Evolutionary conservation across 2,797 vertebrate species (phyloP), one percentile per base, ranked within the genome.

Genomic region (Alcedo quadribrachys): DNA sequence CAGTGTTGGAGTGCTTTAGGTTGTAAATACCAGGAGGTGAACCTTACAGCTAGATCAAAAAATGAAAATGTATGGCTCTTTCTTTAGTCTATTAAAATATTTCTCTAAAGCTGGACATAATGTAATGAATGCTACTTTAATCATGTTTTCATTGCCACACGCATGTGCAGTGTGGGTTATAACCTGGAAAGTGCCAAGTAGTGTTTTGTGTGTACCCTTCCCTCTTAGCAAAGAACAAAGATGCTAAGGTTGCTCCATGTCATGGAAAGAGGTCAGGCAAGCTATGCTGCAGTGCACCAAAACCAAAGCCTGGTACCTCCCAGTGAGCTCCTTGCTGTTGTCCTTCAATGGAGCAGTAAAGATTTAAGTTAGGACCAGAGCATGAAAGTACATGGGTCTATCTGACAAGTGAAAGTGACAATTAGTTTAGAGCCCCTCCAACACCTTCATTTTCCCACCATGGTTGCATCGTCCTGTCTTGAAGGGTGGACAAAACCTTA

Each of bases 21-120:
- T 82, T 94, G 84, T 90, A 95, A 96, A 87, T 93, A 94, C 68
- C 63, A 82, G 10, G 8, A 92, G 86, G 62, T 83, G 60, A 94
- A 89, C 69, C 86, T 89, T 96, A 85, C 20, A n/a, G 85, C 45
- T 63, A 66, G 92, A 83, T 35, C 8, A 85, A 71, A 55, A 55
- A n/a, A 62, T n/a, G 16, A 86, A 92, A 89, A 92, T 46, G 69
- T 48, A 84, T 84, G 43, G 48, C 35, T 67, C 48, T 75, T 53
- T 67, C 79, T 92, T 92, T 79, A 76, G 66, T 89, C 77, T 60
- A 73, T 92, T 88, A 86, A 92, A 91, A 79, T 69, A 90, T 76
- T 90, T 92, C 63, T 73, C 51, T 93, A 78, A 88, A 81, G 58
- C 62, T 85, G 54, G 75, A 70, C 85, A 84, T 86, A 83, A 87